Evolutionary conservation across 2,797 vertebrate species (phyloP), one percentile per base, ranked within the genome.

Genomic region (Denticeps clupeoides): DNA sequence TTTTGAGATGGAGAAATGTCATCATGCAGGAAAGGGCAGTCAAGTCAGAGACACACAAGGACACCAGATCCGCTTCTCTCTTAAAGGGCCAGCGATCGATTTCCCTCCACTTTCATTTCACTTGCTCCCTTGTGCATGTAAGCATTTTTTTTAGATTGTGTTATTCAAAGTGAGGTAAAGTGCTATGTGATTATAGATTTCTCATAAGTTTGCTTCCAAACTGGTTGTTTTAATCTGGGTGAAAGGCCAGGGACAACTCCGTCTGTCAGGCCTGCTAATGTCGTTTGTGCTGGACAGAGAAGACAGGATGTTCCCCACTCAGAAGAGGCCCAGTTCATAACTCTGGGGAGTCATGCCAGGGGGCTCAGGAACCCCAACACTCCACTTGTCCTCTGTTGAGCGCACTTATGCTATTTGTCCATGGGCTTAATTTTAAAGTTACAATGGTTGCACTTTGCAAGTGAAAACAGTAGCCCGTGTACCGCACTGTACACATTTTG

Each of bases 1-100:
- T 53, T 42, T 51, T 47, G 51, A 42, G 22, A 45, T 62, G 50
- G 56, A 56, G 51, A 62, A 59, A 65, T 65, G 56, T 66, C 53
- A 41, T 66, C 63, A 63, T 63, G 29, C 60, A 63, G 60, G 63
- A 65, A 62, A 53, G 53, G 50, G 31, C 47, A 50, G 45, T 49
- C 13, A 45, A 24, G n/a, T 38, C 44, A 48, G 52, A 54, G 42
- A 26, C 53, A 51, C 56, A 54, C 45, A 45, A 53, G 51, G 51
- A 58, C 57, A 66, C 51, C 27, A 27, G 45, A 60, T 57, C 49
- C 28, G 41, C 41, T 56, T 56, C 43, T 44, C 56, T 56, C 49
- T 54, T 58, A 53, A 64, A 60, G 58, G 43, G 46, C 29, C 52
- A 58, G 40, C 15, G 8, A 11, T 51, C 42, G 10, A 26, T 28